These are phyloP conservation scores for Ammodytes dubius DNA, from an alignment of 2,113 vertebrate genomes.

Conservation along the genomic window DNA sequence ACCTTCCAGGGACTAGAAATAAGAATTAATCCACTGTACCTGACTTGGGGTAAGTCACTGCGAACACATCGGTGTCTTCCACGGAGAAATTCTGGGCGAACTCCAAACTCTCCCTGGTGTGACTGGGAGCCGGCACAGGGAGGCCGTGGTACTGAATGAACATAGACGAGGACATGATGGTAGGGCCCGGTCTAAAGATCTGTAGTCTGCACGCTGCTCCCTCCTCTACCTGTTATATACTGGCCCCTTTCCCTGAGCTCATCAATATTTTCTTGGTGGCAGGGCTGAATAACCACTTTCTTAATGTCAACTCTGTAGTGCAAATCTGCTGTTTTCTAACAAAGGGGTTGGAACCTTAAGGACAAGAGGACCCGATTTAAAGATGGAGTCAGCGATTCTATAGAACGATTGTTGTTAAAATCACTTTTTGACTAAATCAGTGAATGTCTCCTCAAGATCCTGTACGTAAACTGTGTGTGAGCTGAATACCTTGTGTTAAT, in stretches of 20 bases:
- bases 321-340: not conserved
- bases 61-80: constrained; percentile 81
- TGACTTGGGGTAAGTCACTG: constrained; percentile 85
- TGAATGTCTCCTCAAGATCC: no score
- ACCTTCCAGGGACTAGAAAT: not conserved
- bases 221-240: not conserved
- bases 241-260: not conserved
- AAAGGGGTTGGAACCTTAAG: not conserved
- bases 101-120: constrained; percentile 76
- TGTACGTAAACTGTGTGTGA: no score
- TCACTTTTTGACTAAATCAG: no score
- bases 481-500: no score
- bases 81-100: constrained; percentile 74
- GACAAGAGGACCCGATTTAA: not conserved
- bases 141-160: constrained; percentile 70
- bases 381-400: no score
- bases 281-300: not conserved
- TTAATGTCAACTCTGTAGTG: not conserved
- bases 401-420: no score
- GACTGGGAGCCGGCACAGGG: constrained; percentile 56
- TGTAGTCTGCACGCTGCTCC: not conserved
- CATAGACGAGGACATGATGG: constrained; percentile 35
- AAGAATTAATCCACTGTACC: constrained; percentile 55
- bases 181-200: not conserved
- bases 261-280: not conserved